Evolutionary conservation across 2,113 vertebrate species (phyloP), one percentile per base, ranked within the genome.

Genomic region (Tachysurus fulvidraco): DNA sequence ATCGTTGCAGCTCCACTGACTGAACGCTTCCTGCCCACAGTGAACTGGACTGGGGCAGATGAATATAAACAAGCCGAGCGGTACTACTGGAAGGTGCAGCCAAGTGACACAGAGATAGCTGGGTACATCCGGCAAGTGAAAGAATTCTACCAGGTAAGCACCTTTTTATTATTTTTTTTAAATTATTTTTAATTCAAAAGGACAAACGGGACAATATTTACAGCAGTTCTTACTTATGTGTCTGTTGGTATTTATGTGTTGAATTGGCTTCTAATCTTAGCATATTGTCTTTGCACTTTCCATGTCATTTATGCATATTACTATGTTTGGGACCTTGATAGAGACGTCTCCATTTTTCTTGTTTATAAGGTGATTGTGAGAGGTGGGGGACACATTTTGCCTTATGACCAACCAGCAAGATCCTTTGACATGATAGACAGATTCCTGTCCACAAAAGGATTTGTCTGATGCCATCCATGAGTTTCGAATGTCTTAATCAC

Each of bases 361-460:
- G 6, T 83, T 50, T 8, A 12, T 2, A 86, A 98, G 95, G 94
- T 97, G 17, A 94, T 97, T 83, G 92, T 97, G 89, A 91, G 96
- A 90, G 96, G 96, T 85, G 96, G 95, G 83, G 96, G 96, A 81
- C 95, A 96, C 89, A 95, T 96, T 90, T 92, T 97, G 85, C 94
- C 95, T 12, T 95, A 96, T 19, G 94, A 96, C 92, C 95, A 97
- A 84, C 96, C 96, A 54, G 94, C 93, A 85, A 94, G 96, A 88
- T 90, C 96, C 71, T 96, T 96, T 85, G 94, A 96, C 85, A 96
- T 96, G 96, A 97, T 96, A 64, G 95, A 96, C 87, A 94, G 96
- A 86, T 97, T 97, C 91, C 93, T 97, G 64, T 96, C 94, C 30
- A 94, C 89, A 12, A 94, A 77, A 89, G 95, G 94, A 83, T 94